Evolutionary conservation across 23 tunicate genomes (phyloP), one percentile per base, ranked within the genome.

Genomic region (Ciona savignyi): DNA sequence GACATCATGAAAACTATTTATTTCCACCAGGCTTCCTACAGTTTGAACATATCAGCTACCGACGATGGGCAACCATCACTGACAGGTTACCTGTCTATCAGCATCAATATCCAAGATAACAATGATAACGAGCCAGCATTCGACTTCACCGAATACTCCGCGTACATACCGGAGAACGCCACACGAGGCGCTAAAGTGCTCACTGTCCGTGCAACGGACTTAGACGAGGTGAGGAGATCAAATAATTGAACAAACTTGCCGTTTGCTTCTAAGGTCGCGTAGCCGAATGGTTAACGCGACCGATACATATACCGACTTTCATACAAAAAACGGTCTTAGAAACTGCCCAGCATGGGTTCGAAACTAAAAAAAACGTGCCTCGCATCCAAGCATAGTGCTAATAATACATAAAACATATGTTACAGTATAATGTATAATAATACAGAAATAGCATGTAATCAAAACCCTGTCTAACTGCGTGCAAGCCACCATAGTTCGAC

Each of bases 41-140:
- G 62, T 9, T 75, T 88, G 0, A 88, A 88, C 35, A 77, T 88
- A 32, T 88, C 96, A 2, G 96, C 96, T 32, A 73, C 80, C 27
- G 96, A 88, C 76, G 96, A 77, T 35, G 96, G 96, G 2, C 23
- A 29, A 0, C 87, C 83, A 25, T 73, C 96, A 15, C 32, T 78
- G 65, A 35, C 70, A 42, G 96, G 87, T 32, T 88, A 62, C 73
- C 61, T 88, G 70, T 63, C 81, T 19, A 79, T 88, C n/a, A 34
- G 25, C 60, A 80, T 93, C 0, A 83, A 73, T 26, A 85, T 93
- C 26, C 60, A 76, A 66, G 98, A 93, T 72, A 75, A 61, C 63
- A 93, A 93, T 74, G 93, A 93, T 85, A 93, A 93, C 35, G 76
- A 68, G 1, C 98, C 98, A 19, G 27, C 65, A 2, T 93, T 93